Base-by-base conservation (phyloP, 1,140 invertebrate species). In the Pseudoatta argentina region DNA sequence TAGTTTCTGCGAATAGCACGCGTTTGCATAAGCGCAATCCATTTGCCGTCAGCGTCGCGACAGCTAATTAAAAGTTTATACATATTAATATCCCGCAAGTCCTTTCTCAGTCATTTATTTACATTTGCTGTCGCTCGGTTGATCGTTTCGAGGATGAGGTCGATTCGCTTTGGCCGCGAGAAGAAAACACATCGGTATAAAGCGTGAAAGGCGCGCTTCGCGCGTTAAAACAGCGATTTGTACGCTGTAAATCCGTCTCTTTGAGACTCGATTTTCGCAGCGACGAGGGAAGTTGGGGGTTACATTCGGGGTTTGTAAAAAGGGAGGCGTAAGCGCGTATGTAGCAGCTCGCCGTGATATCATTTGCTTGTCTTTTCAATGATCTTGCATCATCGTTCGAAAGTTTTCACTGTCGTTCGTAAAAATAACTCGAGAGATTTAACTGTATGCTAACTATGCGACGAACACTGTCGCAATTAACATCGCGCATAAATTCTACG, bases 61-160 rank as follows among this genome's bases (percentile, higher is more conserved):
- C 48, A 75, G 39, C 79, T 75, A 63, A 83, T 83, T 83, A 83
- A 73, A 83, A 73, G 24, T 83, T 83, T 75, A 83, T 83, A 75
- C 79, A 83, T 83, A 83, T 83, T 83, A 75, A 83, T 75, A 63
- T 21, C 14, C 18, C n/a, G 21, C 48, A 34, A 73, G 14, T 61
- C 69, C 69, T 75, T 34, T 34, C 64, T 2, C 12, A 27, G 24
- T 6, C n/a, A 21, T 81, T 71, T 72, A 81, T 27, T 72, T 39
- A 55, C 73, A 12, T 51, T 69, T 27, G 14, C 48, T 53, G 3
- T 7, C 66, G 30, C 30, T 39, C 39, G 57, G 63, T 34, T 16
- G 67, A 82, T 48, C 55, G 24, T n/a, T 10, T 24, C 24, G 12
- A 34, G 27, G 44, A 66, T n/a, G 34, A 69, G 76, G 12, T 48